Base-by-base conservation (phyloP, 2,113 vertebrate genomes). In the Notarius lentiginosus region DNA sequence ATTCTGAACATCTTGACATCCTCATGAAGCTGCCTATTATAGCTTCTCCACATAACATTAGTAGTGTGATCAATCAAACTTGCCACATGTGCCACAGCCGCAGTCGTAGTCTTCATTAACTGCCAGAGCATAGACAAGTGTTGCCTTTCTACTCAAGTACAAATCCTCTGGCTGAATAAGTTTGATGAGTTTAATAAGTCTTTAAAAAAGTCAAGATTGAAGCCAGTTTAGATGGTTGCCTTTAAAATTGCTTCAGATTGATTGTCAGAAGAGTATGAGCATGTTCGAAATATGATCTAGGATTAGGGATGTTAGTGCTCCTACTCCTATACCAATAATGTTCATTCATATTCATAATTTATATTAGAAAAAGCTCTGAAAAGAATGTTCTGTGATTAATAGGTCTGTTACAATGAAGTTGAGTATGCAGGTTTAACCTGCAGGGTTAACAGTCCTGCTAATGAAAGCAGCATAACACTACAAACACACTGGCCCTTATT, bases 241-340 rank as follows among this genome's bases (percentile, higher is more conserved):
- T 77, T 87, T 77, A 84, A 84, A 87, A 87, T 66, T 66, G 86
- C 81, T 87, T 79, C 7, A 79, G 61, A 77, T 79, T 87, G 81
- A 79, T 83, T 87, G 80, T 83, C 80, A 66, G 72, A 79, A 76
- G 70, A 77, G 70, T 34, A 49, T 79, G 27, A 65, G 11, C 81
- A 15, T 83, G 49, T 75, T 58, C 22, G 49, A 76, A 73, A 77
- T 68, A 65, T 68, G 76, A 58, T 56, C 10, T 17, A 47, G 60
- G 51, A 68, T 30, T 22, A 80, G 72, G 58, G 14, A 22, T 61
- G 56, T 72, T 41, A 73, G 3, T 30, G 47, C 30, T 80, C 56
- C 79, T 76, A 53, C 27, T 34, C 51, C 7, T 24, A 17, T 72
- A 82, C 11, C 4, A 20, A 75, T 51, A 84, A 51, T 14, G 80